Evolutionary conservation across 2,113 vertebrate genomes (phyloP), one percentile per base, ranked within the genome.

Genomic region (Pagrus major): DNA sequence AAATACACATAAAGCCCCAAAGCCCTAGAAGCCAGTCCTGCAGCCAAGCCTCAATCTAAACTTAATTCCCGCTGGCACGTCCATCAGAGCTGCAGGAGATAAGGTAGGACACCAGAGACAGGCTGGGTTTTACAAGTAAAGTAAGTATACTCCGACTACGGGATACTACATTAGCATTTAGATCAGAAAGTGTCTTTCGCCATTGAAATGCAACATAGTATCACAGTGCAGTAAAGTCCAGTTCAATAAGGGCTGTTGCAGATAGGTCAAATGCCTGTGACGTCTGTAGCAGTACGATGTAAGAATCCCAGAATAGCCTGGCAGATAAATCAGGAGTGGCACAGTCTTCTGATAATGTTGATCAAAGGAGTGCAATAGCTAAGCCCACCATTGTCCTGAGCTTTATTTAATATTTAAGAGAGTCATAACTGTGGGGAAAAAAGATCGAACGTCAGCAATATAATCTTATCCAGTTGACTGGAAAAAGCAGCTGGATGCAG

Each of bases 131-230:
- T 84, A 83, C 77, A 73, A 83, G 76, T 64, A 86, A 80, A 70
- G 69, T 80, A 86, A 90, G 83, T 80, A 86, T 64, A 87, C 81
- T 80, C 49, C 7, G 56, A 89, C 86, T 82, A 81, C 65, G 83
- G 51, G 55, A 79, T 49, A 66, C 51, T 21, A 59, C 78, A 91
- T 92, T 83, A 92, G 92, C 91, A 93, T 93, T 91, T 89, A 89
- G 87, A 90, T 72, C 87, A 83, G 84, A 90, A 88, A 69, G 49
- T 54, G 70, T 81, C 80, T 71, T 47, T 64, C 2, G 29, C 66
- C 59, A 78, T 86, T 89, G 85, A 86, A 82, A 89, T 81, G 80
- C 87, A 78, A 60, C 68, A 9, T 63, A 29, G 42, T 76, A 71
- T 83, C 73, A 84, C 71, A 29, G 71, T 74, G 81, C 67, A 86